These are phyloP conservation scores for Dendrolimus pini DNA, from an alignment of 2,888 invertebrate species.

Conservation along the genomic window DNA sequence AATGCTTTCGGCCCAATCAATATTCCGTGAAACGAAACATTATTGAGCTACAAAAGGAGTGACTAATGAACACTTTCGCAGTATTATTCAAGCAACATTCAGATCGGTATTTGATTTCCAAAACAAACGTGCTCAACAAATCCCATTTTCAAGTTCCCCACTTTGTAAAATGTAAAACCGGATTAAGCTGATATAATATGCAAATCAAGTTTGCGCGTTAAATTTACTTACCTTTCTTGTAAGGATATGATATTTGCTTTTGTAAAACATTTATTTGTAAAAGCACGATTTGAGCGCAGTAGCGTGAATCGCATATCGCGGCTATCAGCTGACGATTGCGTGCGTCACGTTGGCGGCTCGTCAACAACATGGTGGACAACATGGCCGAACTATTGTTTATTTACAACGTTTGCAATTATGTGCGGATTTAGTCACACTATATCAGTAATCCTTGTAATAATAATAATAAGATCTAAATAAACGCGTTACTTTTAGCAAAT, in stretches of 20 bases:
- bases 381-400: constrained; percentile 56
- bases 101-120: constrained; percentile 30
- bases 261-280: constrained; percentile 2
- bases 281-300: constrained; percentile 11
- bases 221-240: not conserved
- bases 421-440: constrained; percentile 10
- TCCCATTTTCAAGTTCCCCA: constrained; percentile 15
- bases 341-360: constrained; percentile 53
- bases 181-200: constrained; percentile 20
- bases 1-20: not conserved
- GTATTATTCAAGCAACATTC: constrained; percentile 28
- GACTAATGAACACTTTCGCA: constrained; percentile 26
- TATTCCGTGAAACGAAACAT: not conserved
- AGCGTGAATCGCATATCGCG: constrained; percentile 16
- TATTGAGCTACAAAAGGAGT: constrained; percentile 7
- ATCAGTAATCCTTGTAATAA: constrained; percentile 9
- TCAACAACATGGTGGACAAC: constrained; percentile 54
- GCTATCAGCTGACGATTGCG: constrained; percentile 49
- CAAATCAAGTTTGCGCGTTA: constrained; percentile 11
- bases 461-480: not conserved
- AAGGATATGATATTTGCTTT: constrained; percentile 5
- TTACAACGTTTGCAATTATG: constrained; percentile 33
- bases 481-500: not conserved
- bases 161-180: constrained; percentile 20
- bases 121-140: constrained; percentile 40